phyloP scores from a whole-genome alignment of 2,113 vertebrate species.

The Sinocyclocheilus rhinocerous region DNA sequence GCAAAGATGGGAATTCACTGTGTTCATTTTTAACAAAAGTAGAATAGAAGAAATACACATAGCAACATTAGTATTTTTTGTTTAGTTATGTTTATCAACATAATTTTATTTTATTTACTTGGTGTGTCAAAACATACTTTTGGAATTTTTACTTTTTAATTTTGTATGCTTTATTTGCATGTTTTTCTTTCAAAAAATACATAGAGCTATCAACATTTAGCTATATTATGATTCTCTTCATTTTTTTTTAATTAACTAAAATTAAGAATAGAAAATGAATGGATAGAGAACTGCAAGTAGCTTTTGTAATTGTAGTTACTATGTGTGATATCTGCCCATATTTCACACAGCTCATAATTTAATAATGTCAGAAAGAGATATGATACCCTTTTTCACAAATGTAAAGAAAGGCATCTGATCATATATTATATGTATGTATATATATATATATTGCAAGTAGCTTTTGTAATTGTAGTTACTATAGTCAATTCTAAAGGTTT shows the following conservation, averaged over 20 bases:
- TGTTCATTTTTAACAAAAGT: no score
- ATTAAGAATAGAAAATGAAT: not conserved
- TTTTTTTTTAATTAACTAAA: not conserved
- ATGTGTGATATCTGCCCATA: constrained; percentile 6
- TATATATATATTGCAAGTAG: no score
- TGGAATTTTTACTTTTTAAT: not conserved
- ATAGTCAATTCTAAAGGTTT: not conserved
- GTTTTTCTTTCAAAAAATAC: not conserved
- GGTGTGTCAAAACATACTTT: not conserved
- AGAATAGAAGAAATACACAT: no score
- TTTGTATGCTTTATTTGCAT: not conserved
- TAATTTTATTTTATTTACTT: not conserved
- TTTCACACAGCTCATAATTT: constrained; percentile 57
- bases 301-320: no score
- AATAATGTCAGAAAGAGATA: constrained; percentile 61
- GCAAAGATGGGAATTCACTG: no score
- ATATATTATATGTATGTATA: no score
- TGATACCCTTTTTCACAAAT: constrained; percentile 63
- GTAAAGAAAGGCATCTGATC: constrained; percentile 60
- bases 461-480: no score
- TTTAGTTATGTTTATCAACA: no score
- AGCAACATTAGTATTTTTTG: no score
- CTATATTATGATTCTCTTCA: not conserved
- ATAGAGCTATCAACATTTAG: not conserved
- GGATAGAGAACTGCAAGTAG: no score